phyloP scores from a whole-genome alignment of 2,113 vertebrate genomes.

The Cinclus cinclus region DNA sequence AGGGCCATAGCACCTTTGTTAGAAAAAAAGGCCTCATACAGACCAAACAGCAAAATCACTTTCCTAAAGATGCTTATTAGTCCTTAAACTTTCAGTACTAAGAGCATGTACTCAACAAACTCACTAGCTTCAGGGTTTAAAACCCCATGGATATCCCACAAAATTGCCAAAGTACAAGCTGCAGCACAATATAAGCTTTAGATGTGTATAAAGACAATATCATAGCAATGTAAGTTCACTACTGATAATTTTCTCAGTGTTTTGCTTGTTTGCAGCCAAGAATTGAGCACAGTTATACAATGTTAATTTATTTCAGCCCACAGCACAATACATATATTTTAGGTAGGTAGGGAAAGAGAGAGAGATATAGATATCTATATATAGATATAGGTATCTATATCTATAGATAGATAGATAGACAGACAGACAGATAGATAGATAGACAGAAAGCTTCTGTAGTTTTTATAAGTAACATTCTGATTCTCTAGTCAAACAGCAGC shows the following conservation, averaged over 20 bases:
- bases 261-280: background rate
- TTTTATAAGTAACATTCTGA: background rate
- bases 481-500: background rate
- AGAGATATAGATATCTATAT: no score
- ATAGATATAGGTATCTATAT: no score
- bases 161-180: background rate
- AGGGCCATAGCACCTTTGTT: background rate
- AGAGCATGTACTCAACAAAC: background rate
- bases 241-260: background rate
- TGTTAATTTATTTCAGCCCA: background rate
- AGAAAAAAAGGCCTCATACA: background rate
- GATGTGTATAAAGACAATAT: background rate
- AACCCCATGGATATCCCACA: background rate
- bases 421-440: accelerated
- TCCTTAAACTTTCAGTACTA: background rate
- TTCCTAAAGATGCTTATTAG: background rate
- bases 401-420: accelerated
- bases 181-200: background rate
- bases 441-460: background rate
- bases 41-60: background rate
- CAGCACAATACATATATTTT: background rate
- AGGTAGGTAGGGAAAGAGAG: background rate
- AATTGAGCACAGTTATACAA: background rate
- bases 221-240: background rate
- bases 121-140: background rate